Conservation (phyloP, 2,888 invertebrate genomes). For the Nomada lathburiana region DNA sequence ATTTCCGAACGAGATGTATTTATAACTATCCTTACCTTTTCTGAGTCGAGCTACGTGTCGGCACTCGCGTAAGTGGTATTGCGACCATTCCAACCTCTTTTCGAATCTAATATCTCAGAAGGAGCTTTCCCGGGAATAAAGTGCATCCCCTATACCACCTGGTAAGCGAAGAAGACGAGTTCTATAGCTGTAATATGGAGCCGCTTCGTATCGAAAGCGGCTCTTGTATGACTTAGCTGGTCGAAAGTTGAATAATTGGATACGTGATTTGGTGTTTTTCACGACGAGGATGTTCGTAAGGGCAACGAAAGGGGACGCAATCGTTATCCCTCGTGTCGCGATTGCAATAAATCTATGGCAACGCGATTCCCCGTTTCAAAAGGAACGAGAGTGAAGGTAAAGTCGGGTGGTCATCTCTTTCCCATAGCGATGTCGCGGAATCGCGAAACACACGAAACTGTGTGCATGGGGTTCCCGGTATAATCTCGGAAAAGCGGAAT, state of each 20-base stretch:
- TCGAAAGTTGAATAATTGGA: neutral
- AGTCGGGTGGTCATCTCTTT: neutral
- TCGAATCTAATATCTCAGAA: constrained; percentile 24
- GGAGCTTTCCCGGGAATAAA: neutral
- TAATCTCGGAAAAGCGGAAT: constrained; percentile 71
- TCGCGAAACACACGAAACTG: constrained; percentile 49
- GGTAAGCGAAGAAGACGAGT: neutral
- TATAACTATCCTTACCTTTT: constrained; percentile 73
- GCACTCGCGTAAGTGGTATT: constrained; percentile 63
- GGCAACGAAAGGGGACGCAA: too few species aligned
- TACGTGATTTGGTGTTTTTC: too few species aligned
- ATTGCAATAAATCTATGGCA: neutral
- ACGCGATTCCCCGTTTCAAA: neutral
- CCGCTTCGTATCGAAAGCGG: neutral
- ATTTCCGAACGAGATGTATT: constrained; percentile 70
- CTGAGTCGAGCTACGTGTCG: constrained; percentile 50
- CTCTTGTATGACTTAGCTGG: neutral
- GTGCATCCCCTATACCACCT: neutral
- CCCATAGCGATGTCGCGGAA: neutral
- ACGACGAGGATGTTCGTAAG: too few species aligned
- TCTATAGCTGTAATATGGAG: neutral
- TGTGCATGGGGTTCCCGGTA: constrained; percentile 58
- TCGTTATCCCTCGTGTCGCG: too few species aligned
- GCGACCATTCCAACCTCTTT: constrained; percentile 47
- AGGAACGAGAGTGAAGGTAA: neutral